Evolutionary conservation across 2,888 invertebrate species (phyloP).

Genomic region (Leptarthrus brevirostris): DNA sequence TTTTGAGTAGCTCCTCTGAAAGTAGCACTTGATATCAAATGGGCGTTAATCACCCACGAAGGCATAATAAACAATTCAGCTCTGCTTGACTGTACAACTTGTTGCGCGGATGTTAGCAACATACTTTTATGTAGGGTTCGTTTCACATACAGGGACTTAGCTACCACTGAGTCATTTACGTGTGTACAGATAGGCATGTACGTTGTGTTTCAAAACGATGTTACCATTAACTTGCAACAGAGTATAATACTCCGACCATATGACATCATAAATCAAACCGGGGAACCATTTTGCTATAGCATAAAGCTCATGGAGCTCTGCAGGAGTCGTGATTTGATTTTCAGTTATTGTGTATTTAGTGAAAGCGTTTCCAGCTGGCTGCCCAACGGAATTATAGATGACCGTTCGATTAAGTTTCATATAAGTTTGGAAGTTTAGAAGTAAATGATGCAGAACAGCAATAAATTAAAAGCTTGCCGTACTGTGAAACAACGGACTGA

Average conservation of each 20-base stretch:
- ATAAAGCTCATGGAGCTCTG: background rate
- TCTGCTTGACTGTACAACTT: background rate
- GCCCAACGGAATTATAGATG: background rate
- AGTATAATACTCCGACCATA: conserved; percentile 1
- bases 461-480: background rate
- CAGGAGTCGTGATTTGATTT: background rate
- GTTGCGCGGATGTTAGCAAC: conserved; percentile 2
- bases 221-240: conserved; percentile 22
- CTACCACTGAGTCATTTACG: background rate
- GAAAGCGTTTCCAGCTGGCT: background rate
- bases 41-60: conserved; percentile 49
- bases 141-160: conserved; percentile 4
- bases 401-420: background rate
- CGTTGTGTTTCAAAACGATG: background rate
- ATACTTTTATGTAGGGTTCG: background rate
- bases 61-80: conserved; percentile 49
- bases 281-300: background rate
- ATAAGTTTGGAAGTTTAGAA: background rate
- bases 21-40: conserved; percentile 40
- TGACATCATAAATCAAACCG: conserved; percentile 3
- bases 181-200: background rate
- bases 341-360: background rate
- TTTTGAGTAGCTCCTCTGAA: conserved; percentile 27
- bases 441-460: background rate
- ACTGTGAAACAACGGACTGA: background rate